Base-by-base conservation (phyloP, 2,113 vertebrate genomes). In the Deroptyus accipitrinus region DNA sequence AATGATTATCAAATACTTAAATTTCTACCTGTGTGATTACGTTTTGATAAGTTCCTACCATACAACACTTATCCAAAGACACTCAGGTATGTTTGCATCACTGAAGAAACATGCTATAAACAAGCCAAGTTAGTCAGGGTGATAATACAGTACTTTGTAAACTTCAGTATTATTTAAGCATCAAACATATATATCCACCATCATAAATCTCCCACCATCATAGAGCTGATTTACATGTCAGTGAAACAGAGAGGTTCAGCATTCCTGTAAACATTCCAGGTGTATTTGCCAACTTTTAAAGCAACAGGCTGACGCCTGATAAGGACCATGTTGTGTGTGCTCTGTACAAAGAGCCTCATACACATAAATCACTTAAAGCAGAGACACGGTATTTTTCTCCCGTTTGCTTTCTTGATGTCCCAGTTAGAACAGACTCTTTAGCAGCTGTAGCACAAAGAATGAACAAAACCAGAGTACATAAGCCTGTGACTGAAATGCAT, bases 261-360 rank as follows among this genome's bases (percentile, higher is more conserved):
- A 97, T 97, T 97, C 94, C 96, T 86, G 77, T 63, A 41, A 78
- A 89, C 97, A 96, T 97, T 96, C 95, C 91, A 55, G 84, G 59
- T 95, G 92, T 93, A 97, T 87, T 98, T 97, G 97, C 97, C 97
- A 97, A 94, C 94, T 95, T 94, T 39, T 28, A 49, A 27, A 85
- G 83, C 51, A 52, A 48, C 2, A 86, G 77, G 57, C 48, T 57
- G 91, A 30, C 20, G 88, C 74, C 74, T 52, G 62, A 31, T 7
- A 41, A 46, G 35, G 49, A 17, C 37, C 13, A 13, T 0, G 7
- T 1, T 52, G 80, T 31, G 12, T 28, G 73, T 62, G 57, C 66
- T 83, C n/a, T 49, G 39, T 3, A 13, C 10, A 1, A 16, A 59
- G 63, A 80, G 49, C 61, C 76, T 63, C 1, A 0, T 11, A 17